These are phyloP conservation scores for Brienomyrus brachyistius DNA, from an alignment of 2,113 vertebrate species.

Conservation along the genomic window DNA sequence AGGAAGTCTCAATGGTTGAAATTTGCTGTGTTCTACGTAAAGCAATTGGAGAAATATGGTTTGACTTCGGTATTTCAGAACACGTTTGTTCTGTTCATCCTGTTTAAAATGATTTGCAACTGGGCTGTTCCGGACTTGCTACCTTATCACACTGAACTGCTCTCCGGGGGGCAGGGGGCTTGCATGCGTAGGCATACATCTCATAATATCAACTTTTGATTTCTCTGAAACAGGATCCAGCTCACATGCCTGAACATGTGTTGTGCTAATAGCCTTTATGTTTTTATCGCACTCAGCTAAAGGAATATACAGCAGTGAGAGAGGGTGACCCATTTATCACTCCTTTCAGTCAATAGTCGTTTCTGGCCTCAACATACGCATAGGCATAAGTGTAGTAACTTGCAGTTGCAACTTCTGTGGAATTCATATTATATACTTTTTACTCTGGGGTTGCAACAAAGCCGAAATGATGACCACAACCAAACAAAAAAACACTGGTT, in stretches of 20 bases:
- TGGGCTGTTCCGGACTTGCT: not conserved
- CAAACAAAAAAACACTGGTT: not conserved
- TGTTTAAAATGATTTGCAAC: not conserved
- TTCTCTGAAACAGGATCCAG: not conserved
- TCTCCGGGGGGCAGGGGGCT: not conserved
- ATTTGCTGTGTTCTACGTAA: not conserved
- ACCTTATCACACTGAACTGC: not conserved
- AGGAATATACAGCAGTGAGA: not conserved
- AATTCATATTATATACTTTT: not conserved
- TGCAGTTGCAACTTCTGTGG: not conserved
- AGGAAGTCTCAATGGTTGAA: not conserved
- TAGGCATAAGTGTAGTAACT: not conserved
- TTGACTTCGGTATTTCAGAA: not conserved
- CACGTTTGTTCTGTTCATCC: not conserved
- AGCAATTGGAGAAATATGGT: not conserved
- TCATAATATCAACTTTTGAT: not conserved
- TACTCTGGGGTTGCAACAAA: not conserved
- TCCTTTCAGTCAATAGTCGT: not conserved
- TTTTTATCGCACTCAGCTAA: not conserved
- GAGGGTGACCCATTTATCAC: not conserved
- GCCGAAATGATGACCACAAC: not conserved
- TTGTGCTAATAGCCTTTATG: not conserved
- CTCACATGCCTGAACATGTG: conserved; percentile 12
- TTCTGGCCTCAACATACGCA: not conserved
- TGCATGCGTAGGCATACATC: not conserved